Percentiles rank a stretch among this genome's conserved stretches.
Conservation (phyloP, 2,888 invertebrate genomes). For the Diarsia dahlii region DNA sequence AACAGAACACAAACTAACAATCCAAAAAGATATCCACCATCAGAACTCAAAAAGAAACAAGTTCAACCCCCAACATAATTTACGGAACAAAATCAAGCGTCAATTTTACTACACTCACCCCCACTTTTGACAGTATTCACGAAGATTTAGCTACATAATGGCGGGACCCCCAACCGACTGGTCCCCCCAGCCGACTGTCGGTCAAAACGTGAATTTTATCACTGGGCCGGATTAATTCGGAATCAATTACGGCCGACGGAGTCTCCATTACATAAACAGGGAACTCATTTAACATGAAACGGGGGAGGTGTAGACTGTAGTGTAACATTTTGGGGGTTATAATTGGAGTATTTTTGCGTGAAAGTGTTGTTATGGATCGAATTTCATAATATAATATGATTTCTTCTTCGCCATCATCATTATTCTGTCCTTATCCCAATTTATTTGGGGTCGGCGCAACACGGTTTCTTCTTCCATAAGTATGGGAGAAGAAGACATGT, state of each 20-base stretch:
- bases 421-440: too few species aligned
- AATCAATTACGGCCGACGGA: conserved; percentile 76
- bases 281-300: conserved; percentile 74
- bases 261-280: conserved; percentile 77
- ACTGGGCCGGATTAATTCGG: conserved; percentile 74
- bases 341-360: background rate
- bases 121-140: conserved; percentile 36
- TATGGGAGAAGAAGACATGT: too few species aligned
- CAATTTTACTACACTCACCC: conserved; percentile 17
- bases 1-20: background rate
- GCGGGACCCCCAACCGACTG: conserved; percentile 7
- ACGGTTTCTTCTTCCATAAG: too few species aligned
- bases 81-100: conserved; percentile 16
- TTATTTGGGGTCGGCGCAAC: too few species aligned
- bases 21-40: background rate
- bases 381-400: background rate
- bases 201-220: conserved; percentile 72
- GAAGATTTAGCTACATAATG: conserved; percentile 46
- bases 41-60: background rate
- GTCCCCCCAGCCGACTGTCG: conserved; percentile 38
- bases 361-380: background rate
- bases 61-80: background rate
- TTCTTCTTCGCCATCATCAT: too few species aligned
- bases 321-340: conserved; percentile 28
- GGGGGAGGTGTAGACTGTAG: conserved; percentile 39